Evolutionary conservation across 2,888 invertebrate genomes (phyloP), one percentile per base, ranked within the genome.

Genomic region (Chaitophorus viminalis): DNA sequence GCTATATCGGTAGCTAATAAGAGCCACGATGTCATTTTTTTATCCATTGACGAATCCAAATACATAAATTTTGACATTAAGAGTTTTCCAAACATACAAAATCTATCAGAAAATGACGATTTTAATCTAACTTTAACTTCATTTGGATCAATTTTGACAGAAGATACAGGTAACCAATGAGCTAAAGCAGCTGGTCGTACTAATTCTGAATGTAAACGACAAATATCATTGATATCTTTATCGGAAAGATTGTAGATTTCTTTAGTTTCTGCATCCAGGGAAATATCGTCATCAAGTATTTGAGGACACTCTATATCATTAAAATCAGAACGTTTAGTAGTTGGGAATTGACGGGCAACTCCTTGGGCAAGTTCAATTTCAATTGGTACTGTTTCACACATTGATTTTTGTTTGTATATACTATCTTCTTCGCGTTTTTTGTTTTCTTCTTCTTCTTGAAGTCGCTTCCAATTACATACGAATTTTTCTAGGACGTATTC

Each of bases 181-280:
- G 93, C 92, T 89, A 92, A 94, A 93, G 91, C 93, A 93, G n/a
- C 92, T 92, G 60, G 92, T 92, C 81, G 60, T 29, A 95, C 92
- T 60, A 95, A 93, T 31, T 91, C 92, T 0, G 93, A 93, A 91
- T 95, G 95, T 90, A 95, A 92, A 89, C 93, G 92, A 89, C 93
- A 93, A 76, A 95, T 93, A 39, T 93, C 92, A 29, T 93, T 91
- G 0, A 95, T 92, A 89, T 95, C 94, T 33, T 94, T 93, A 0
- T 92, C 90, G 5, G 92, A 92, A 14, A 94, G 78, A 36, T 89
- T 65, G 11, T 87, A 87, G 3, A 87, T n/a, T 74, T 86, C 86
- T 79, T 65, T 8, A 65, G 74, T 21, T 46, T 4, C 33, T 72
- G n/a, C 21, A 65, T 75, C 17, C 3, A 31, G 17, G 31, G 39